Evolutionary conservation across 2,797 vertebrate genomes (phyloP), one percentile per base, ranked within the genome.

Genomic region (Triplophysa yarkandensis): DNA sequence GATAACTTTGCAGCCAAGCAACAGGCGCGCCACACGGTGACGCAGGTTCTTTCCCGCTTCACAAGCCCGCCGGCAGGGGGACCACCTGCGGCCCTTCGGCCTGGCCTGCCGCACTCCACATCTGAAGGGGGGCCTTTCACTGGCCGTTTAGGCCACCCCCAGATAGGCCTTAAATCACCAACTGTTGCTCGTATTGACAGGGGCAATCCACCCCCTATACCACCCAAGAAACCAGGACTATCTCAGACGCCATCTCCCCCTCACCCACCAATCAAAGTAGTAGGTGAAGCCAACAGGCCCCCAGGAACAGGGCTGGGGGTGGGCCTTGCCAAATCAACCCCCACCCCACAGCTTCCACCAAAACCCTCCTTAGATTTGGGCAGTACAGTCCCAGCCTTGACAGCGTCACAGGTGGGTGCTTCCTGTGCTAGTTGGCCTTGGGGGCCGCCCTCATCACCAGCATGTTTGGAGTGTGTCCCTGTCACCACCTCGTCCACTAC

Each of bases 401-500:
- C 95, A 88, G 93, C 95, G 83, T 96, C 97, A 95, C 97, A 99
- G 97, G 97, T 99, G 96, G 96, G 97, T 99, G 92, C 93, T 92
- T 93, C 85, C 88, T 85, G 86, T 58, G 34, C 76, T 36, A 83
- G 82, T 81, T 76, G 88, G 63, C 85, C 87, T 83, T 89, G 87
- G 85, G 93, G 93, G 90, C 92, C 90, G 89, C 94, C 89, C 85
- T 90, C 90, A 85, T 87, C 94, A 90, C 93, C 93, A 92, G 96
- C 96, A 98, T 98, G 97, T 92, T 92, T 95, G 92, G 94, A 95
- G 91, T 94, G 91, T 87, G 89, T 92, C 93, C 93, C 92, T 90
- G 91, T 91, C 91, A 87, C 93, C 92, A 66, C 73, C 76, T 68
- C 91, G 85, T 90, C 91, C 93, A 62, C 83, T 86, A 90, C 93